phyloP scores from a whole-genome alignment of 2,113 vertebrate genomes.

The Columba livia region DNA sequence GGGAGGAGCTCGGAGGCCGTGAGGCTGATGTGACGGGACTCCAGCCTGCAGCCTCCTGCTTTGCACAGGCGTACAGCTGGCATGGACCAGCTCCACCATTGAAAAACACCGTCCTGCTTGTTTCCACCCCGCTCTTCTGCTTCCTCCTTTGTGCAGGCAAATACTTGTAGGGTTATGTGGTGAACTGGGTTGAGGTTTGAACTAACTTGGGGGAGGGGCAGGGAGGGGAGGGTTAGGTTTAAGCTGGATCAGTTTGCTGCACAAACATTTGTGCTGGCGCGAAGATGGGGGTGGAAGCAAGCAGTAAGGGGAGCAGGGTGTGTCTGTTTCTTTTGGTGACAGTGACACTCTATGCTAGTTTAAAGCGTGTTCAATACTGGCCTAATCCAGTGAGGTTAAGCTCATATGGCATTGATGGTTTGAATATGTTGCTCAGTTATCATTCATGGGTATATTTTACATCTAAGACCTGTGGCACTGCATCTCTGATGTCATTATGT shows the following conservation, averaged over 20 bases:
- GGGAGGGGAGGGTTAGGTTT: slow-evolving; percentile 3
- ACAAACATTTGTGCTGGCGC: slow-evolving; percentile 50
- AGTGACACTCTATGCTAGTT: not conserved
- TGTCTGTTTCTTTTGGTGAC: slow-evolving; percentile 27
- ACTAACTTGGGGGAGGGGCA: slow-evolving; percentile 19
- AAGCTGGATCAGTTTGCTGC: slow-evolving; percentile 60
- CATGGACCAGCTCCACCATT: slow-evolving; percentile 9
- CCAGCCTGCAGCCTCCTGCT: not conserved
- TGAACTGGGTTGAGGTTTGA: slow-evolving; percentile 24
- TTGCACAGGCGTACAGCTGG: not conserved
- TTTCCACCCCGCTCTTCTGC: not conserved
- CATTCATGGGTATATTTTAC: not conserved
- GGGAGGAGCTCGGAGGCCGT: accelerated
- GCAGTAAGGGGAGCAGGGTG: slow-evolving; percentile 43
- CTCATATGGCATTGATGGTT: not conserved
- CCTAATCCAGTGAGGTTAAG: not conserved
- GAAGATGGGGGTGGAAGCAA: slow-evolving; percentile 51
- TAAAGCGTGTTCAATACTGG: not conserved
- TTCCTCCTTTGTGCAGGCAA: slow-evolving; percentile 58
- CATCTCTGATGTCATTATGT: not conserved
- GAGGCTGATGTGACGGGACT: not conserved
- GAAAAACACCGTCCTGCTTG: slow-evolving; percentile 46
- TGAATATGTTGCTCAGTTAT: not conserved
- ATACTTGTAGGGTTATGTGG: slow-evolving; percentile 51
- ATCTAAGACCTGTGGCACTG: not conserved